Percentiles rank a stretch among this genome's conserved stretches.
phyloP scores from a whole-genome alignment of 2,113 vertebrate genomes.

The Vimba vimba region DNA sequence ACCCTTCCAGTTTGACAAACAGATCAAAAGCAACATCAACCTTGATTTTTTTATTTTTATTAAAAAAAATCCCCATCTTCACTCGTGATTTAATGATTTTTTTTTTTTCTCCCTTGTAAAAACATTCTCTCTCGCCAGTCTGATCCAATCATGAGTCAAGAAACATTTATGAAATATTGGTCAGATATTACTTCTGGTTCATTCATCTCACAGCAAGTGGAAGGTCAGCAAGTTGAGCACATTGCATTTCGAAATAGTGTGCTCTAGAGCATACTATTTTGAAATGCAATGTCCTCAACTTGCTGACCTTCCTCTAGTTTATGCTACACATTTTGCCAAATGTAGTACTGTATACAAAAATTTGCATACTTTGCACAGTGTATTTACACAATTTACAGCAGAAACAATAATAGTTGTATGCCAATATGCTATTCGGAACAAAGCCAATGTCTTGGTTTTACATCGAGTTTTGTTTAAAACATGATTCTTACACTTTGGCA shows the following conservation, averaged over 20 bases:
- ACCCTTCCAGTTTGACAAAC: background rate
- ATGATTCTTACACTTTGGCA: conserved; percentile 34
- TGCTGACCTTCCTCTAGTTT: background rate
- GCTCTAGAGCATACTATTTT: background rate
- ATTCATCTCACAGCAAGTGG: background rate
- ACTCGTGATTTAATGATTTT: background rate
- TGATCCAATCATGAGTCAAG: background rate
- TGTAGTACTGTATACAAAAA: background rate
- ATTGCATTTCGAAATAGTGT: background rate
- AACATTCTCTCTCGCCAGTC: background rate
- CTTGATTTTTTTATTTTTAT: background rate
- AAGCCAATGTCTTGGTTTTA: background rate
- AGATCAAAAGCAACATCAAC: background rate
- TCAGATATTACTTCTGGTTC: background rate
- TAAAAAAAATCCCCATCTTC: background rate
- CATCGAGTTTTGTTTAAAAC: background rate
- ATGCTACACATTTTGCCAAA: background rate
- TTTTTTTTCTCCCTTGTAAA: background rate
- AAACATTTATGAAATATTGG: background rate
- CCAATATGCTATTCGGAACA: background rate
- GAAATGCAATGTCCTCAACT: background rate
- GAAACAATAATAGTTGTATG: background rate
- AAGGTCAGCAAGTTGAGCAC: background rate
- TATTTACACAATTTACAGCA: background rate
- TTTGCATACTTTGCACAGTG: background rate